These are phyloP conservation scores for Caloenas nicobarica DNA, from an alignment of 2,113 vertebrate genomes.

Conservation along the genomic window DNA sequence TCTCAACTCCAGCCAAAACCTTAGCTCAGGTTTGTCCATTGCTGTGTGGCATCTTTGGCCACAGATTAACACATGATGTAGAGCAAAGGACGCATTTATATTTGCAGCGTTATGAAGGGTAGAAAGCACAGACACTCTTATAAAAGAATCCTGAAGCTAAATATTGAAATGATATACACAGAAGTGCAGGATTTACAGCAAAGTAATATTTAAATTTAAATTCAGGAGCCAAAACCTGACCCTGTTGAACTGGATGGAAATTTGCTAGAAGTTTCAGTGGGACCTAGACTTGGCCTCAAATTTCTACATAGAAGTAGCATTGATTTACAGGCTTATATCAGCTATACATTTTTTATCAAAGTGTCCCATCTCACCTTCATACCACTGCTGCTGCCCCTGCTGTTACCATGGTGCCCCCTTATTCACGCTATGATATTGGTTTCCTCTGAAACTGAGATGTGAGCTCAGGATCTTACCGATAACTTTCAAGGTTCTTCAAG, in stretches of 20 bases:
- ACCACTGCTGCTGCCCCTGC: background rate
- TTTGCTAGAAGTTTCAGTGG: background rate
- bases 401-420: background rate
- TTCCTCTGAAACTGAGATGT: background rate
- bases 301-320: background rate
- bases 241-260: background rate
- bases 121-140: background rate
- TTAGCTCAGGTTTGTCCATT: background rate
- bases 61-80: background rate
- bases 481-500: conserved; percentile 46
- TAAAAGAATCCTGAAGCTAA: background rate
- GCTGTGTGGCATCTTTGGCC: background rate
- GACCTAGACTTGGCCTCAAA: background rate
- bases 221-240: background rate
- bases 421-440: background rate
- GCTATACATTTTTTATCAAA: background rate
- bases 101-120: background rate
- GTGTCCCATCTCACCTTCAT: background rate
- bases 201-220: background rate
- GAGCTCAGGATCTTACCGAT: background rate
- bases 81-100: background rate
- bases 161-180: background rate
- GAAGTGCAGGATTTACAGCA: background rate
- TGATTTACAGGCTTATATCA: background rate
- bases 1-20: background rate